Evolutionary conservation across 2,888 invertebrate species (phyloP), one percentile per base, ranked within the genome.

Genomic region (Hipparchia sbordonii): DNA sequence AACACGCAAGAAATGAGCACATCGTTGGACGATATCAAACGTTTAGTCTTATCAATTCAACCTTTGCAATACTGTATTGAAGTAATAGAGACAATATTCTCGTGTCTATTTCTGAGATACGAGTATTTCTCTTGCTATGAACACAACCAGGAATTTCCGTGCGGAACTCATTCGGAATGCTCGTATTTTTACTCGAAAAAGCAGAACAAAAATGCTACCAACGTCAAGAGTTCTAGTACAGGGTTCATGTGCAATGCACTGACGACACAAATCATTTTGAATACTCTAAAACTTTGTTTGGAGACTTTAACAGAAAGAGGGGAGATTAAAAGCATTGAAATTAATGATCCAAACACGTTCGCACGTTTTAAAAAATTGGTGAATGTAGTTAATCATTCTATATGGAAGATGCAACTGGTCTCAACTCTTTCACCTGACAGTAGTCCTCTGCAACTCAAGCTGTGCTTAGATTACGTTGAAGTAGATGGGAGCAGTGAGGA

Each of bases 371-470:
- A 85, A 79, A 89, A 82, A 74, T 88, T 85, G 81, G 87, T 85
- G 82, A 95, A 88, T 87, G 94, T 88, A 10, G 93, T 96, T 5
- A 95, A 94, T 76, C 96, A 97, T 85, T 96, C 96, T 7, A 89
- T 95, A 74, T 97, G 97, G 97, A 95, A 97, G 81, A 90, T 96
- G 79, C 96, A 97, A 81, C 85, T 97, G 63, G 94, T 97, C n/a
- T 94, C 95, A 0, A 95, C 93, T 72, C 85, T 94, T 1, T 93
- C 95, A 6, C 94, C 94, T 2, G 88, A 92, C 56, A 87, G 89
- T 5, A 92, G 90, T 74, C 90, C 91, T 8, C 86, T 92, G 72
- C 87, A 87, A 46, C 78, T 91, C 6, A 92, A 92, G 74, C 81
- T 93, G 1, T 93, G 92, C 72, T 82, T 92, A 63, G 92, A 94